These are phyloP conservation scores for Gadopsis bispinosus DNA, from an alignment of 2,797 vertebrate species.

Conservation along the genomic window DNA sequence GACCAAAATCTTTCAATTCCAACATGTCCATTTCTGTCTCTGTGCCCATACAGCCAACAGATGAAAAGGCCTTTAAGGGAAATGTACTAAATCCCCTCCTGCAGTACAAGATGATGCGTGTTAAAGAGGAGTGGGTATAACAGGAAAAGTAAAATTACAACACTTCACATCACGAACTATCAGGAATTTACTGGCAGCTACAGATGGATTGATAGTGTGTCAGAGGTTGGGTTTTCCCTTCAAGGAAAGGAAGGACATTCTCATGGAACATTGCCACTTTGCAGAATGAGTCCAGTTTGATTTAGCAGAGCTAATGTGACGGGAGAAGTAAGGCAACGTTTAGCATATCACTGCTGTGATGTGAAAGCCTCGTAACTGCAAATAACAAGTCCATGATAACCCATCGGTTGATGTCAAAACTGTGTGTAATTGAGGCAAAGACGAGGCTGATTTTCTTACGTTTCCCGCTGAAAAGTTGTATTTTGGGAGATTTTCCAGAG, in stretches of 20 bases:
- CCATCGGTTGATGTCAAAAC: not conserved
- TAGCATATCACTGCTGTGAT: not conserved
- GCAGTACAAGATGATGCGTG: not conserved
- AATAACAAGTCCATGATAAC: not conserved
- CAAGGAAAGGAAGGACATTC: constrained; percentile 9
- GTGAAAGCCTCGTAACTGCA: not conserved
- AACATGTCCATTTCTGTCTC: not conserved
- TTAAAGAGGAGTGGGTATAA: not conserved
- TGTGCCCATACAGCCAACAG: not conserved
- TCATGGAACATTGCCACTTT: constrained; percentile 29
- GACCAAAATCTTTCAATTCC: constrained; percentile 14
- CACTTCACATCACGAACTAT: constrained; percentile 34
- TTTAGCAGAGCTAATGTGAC: constrained; percentile 35
- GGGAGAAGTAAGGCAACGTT: not conserved
- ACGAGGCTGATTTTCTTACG: not conserved
- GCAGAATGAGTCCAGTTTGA: constrained; percentile 20
- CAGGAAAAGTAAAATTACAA: constrained; percentile 10
- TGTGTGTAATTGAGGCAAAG: not conserved
- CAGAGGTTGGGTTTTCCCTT: not conserved
- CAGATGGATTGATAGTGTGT: constrained; percentile 40
- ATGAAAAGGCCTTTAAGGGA: constrained; percentile 18
- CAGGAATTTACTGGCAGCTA: constrained; percentile 51
- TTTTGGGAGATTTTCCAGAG: not conserved
- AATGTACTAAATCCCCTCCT: constrained; percentile 13
- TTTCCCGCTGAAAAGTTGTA: no score